Evolutionary conservation across 2,113 vertebrate genomes (phyloP).

Genomic region (Tragulus kanchil): DNA sequence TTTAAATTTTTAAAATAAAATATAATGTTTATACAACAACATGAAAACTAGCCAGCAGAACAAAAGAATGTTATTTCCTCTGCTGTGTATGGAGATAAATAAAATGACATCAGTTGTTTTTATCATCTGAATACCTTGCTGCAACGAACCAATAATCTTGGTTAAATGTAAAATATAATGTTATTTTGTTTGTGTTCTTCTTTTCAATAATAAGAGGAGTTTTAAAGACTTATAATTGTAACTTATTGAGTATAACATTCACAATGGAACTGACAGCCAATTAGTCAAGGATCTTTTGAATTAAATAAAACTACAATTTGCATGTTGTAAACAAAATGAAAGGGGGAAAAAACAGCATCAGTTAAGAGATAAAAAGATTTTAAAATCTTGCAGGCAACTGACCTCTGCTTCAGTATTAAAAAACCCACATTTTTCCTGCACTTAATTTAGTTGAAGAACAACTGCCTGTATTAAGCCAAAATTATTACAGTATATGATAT

Average conservation of each 20-base stretch:
- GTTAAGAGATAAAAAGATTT: slow-evolving; percentile 48
- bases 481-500: neutral
- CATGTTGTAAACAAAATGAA: slow-evolving; percentile 60
- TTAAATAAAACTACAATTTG: slow-evolving; percentile 69
- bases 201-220: slow-evolving; percentile 23
- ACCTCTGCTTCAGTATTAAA: slow-evolving; percentile 58
- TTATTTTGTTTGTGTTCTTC: slow-evolving; percentile 41
- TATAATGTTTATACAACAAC: neutral
- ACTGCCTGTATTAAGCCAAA: neutral
- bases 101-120: neutral
- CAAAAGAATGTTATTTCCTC: neutral
- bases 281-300: slow-evolving; percentile 64
- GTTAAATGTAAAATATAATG: slow-evolving; percentile 15
- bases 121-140: neutral
- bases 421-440: neutral
- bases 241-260: slow-evolving; percentile 49
- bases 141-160: neutral
- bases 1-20: neutral
- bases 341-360: neutral
- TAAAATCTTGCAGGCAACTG: slow-evolving; percentile 23
- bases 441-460: slow-evolving; percentile 1
- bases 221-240: slow-evolving; percentile 62
- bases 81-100: neutral
- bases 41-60: neutral
- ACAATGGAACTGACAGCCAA: slow-evolving; percentile 48